Percentiles rank a stretch among this genome's conserved stretches.
phyloP scores from a whole-genome alignment of 2,888 invertebrate genomes.

The Xestoiulus laeticollis region DNA sequence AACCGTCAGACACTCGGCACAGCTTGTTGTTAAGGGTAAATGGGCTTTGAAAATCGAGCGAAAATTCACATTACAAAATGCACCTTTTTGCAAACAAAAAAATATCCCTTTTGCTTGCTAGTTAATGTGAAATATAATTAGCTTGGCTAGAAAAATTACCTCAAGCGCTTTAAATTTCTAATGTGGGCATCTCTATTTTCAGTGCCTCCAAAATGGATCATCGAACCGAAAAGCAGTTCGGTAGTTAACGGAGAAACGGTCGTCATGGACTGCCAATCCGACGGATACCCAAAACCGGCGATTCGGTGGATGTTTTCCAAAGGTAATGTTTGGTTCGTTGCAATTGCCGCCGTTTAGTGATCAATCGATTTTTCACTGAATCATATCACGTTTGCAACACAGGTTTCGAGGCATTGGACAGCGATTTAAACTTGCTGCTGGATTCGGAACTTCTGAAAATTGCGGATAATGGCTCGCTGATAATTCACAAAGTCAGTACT shows the following conservation, averaged over 20 bases:
- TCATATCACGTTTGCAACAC: not conserved
- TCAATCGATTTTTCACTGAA: not conserved
- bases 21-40: constrained; percentile 53
- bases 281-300: constrained; percentile 51
- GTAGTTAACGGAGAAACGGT: constrained; percentile 40
- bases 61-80: not conserved
- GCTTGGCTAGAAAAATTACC: not conserved
- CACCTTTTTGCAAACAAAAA: not conserved
- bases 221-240: constrained; percentile 46
- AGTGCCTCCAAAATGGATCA: constrained; percentile 53
- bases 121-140: not conserved
- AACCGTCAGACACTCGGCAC: constrained; percentile 48
- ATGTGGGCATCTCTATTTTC: not conserved
- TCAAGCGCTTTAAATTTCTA: not conserved
- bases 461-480: constrained; percentile 53
- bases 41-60: not conserved
- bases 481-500: constrained; percentile 44
- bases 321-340: not conserved
- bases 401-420: constrained; percentile 18
- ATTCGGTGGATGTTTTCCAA: constrained; percentile 50
- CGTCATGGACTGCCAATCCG: constrained; percentile 49
- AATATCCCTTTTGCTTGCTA: not conserved
- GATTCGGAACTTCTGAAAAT: not conserved
- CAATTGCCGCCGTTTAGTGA: not conserved
- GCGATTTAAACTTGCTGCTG: not conserved